Base-by-base conservation (phyloP, 2,888 invertebrate species). In the Perizoma affinitatum region DNA sequence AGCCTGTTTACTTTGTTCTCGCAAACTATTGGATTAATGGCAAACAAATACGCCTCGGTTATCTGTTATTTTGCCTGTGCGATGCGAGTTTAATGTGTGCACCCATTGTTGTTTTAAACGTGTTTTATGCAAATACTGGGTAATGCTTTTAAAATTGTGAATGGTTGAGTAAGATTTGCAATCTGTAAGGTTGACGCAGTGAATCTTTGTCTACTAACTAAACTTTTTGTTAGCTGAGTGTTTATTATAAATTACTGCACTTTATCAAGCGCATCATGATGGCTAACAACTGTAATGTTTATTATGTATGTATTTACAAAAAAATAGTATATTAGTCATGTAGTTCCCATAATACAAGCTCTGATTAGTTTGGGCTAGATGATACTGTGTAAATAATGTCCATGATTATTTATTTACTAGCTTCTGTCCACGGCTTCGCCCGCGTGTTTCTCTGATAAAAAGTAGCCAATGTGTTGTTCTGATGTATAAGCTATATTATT, bases 21-120 rank as follows among this genome's bases (percentile, higher is more conserved):
- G 69, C 71, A 68, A 73, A 78, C 76, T 74, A 73, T 68, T 69
- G 74, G 74, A 79, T 78, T 81, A 81, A 80, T 80, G 76, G 75
- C 73, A 79, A 78, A 75, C 80, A 81, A 81, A 80, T 78, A 81
- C 73, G 71, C 51, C 65, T 63, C 67, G 67, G 71, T 72, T 72
- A 75, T 71, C 73, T 61, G 67, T 70, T 75, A 72, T 72, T 72
- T 74, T 69, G 59, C 69, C 68, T 72, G 64, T 61, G 43, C 54
- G 54, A 66, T 65, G 63, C 48, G 60, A 64, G 64, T 62, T 66
- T 63, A 65, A 65, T 69, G 62, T 44, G 48, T 56, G 44, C 49
- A 44, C 41, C 46, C 54, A 44, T 54, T 54, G 51, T 58, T 52
- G 42, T 58, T 52, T 58, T 47, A 52, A 46, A 46, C 48, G 54